Conservation (phyloP, 2,113 vertebrate species). For the Oenanthe melanoleuca region DNA sequence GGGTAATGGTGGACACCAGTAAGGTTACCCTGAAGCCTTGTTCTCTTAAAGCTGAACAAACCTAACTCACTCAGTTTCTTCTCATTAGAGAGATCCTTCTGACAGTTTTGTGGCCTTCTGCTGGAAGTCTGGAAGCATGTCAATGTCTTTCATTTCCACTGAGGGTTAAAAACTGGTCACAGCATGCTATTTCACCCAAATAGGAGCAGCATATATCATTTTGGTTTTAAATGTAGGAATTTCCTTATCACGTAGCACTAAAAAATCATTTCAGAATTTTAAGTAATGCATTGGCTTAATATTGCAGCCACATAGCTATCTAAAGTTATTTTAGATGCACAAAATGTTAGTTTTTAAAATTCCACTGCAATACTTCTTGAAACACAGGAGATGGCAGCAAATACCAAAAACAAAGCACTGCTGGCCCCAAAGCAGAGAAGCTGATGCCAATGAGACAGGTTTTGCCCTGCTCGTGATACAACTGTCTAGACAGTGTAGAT, state of each 20-base stretch:
- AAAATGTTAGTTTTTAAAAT: neutral
- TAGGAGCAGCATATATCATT: neutral
- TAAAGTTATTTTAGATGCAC: neutral
- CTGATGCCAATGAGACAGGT: neutral
- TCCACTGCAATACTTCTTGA: neutral
- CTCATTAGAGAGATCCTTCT: neutral
- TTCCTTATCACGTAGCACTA: accelerated
- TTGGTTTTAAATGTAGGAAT: neutral
- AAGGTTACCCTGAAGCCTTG: neutral
- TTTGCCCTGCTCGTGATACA: neutral
- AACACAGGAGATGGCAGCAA: constrained; percentile 11
- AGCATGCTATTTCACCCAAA: neutral
- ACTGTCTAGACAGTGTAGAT: accelerated
- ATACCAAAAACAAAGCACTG: neutral
- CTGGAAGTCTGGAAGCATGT: neutral
- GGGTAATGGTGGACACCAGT: neutral
- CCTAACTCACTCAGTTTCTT: neutral
- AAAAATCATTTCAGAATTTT: neutral
- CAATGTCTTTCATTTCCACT: neutral
- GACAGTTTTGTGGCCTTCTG: neutral
- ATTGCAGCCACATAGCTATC: neutral
- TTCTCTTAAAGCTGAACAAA: neutral
- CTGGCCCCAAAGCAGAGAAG: no score
- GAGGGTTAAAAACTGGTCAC: neutral
- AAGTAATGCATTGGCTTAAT: neutral